Conservation (phyloP, 2,888 invertebrate species). For the Polietes domitor region DNA sequence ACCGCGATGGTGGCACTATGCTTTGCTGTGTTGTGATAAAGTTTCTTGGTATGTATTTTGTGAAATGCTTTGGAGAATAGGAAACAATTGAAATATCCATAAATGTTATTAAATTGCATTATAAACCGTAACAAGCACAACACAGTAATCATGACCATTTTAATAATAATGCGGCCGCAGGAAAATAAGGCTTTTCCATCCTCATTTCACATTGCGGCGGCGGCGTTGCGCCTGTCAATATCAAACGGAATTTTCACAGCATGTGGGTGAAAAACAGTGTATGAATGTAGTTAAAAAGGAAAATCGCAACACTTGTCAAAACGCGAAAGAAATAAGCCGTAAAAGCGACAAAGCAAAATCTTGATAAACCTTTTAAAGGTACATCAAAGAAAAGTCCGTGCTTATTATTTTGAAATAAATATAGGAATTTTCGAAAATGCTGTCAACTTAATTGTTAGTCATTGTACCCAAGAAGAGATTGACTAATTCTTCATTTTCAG, state of each 20-base stretch:
- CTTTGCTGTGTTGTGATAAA: neutral
- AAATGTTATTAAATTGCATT: conserved; percentile 60
- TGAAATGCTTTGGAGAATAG: conserved; percentile 22
- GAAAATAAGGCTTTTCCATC: neutral
- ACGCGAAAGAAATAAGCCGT: neutral
- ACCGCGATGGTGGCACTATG: too few species aligned
- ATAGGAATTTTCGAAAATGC: too few species aligned
- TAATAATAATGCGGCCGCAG: neutral
- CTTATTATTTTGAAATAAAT: too few species aligned
- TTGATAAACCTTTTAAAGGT: conserved; percentile 24
- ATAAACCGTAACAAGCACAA: conserved; percentile 26
- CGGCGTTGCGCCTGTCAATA: neutral
- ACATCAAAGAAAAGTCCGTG: neutral
- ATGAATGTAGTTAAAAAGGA: neutral
- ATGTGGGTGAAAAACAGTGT: conserved; percentile 58
- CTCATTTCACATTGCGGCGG: neutral
- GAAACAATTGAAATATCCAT: conserved; percentile 49
- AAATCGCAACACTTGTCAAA: conserved; percentile 43
- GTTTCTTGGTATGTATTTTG: too few species aligned
- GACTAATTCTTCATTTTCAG: too few species aligned
- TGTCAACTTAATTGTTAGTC: too few species aligned
- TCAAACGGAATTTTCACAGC: conserved; percentile 60
- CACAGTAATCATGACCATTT: neutral
- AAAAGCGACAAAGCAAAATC: conserved; percentile 45
- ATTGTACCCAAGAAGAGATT: too few species aligned